Base-by-base conservation (phyloP, 2,888 invertebrate genomes). In the Esperia sulphurella region DNA sequence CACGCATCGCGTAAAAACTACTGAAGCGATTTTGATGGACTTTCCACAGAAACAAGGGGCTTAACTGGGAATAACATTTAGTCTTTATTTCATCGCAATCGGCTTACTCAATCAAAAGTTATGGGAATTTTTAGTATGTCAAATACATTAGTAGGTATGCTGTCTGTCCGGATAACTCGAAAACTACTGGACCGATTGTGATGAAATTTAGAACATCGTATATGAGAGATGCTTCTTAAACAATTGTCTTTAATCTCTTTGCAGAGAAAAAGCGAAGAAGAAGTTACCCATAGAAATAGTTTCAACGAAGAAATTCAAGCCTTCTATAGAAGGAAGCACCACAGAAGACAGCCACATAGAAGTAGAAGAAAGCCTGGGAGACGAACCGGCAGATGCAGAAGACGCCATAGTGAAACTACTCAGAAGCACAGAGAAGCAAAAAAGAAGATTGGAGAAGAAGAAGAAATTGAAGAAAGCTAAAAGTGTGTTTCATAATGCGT, bases 401-500 rank as follows among this genome's bases (percentile, higher is more conserved):
- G 82, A 83, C 1, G 82, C 84, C 1, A 90, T 90, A 48, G 75
- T 68, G 51, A 72, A 83, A 49, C 75, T 90, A 3, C 73, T 90
- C 30, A 65, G 70, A 47, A 89, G 83, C 59, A 90, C 90, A 0
- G 90, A 90, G 71, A 83, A 77, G 61, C 68, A 71, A 56, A 90
- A 88, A 67, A 68, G 70, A 44, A 81, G 72, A 50, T 61, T 83
- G 8, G 84, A 85, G 46, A 79, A 85, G 66, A 73, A 65, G 59
- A 88, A 75, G 46, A 71, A 59, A 3, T 77, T 85, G 59, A 90
- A 81, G 68, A 85, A 83, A 55, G 75, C 80, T 0, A 89, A 84
- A 59, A 89, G 89, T 53, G 75, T 90, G 0, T 90, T 82, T 51
- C 76, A 86, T 74, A 89, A 86, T 68, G 85, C 85, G 58, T 90